Evolutionary conservation across 2,797 vertebrate species (phyloP), one percentile per base, ranked within the genome.

Genomic region (Propithecus deckenii): DNA sequence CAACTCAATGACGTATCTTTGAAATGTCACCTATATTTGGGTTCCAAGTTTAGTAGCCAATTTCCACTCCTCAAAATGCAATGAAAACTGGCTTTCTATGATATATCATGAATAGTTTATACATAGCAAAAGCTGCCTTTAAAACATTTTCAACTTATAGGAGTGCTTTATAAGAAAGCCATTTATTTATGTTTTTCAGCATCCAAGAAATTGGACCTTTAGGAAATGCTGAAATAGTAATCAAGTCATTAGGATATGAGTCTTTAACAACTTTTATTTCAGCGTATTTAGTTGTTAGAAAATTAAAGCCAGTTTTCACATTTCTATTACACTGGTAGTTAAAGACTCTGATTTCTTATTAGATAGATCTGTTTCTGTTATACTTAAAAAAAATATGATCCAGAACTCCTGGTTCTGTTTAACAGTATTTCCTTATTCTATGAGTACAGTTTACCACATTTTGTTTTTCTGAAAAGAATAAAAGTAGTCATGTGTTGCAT

Each of bases 151-250:
- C 1, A 61, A 43, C 9, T 75, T 76, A 48, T 0, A 78, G 5
- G 11, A n/a, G 2, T 80, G 4, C 38, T 95, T 95, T 86, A 35
- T 71, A 86, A 87, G 22, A 84, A 63, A 65, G 15, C 8, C n/a
- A 38, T 67, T 85, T 94, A 59, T 78, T 96, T 94, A 35, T 76
- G n/a, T 22, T 91, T 95, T 88, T 83, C 35, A 91, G 20, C 12
- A 86, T 69, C 69, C 20, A 46, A 86, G 43, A 78, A 92, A 86
- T 84, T 94, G 17, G 6, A 67, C 46, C 22, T 83, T 90, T 84
- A 83, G 43, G 52, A 91, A 94, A 78, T 85, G 32, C 52, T 84
- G 12, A 93, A 67, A 83, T 75, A 89, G 7, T 72, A 81, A 86
- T 74, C 30, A 96, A 90, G 13, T 41, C 4, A 72, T 52, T 85